Percentiles rank a stretch among this genome's conserved stretches.
Evolutionary conservation across 2,113 vertebrate species (phyloP).

Genomic region (Nothocercus nigrocapillus): DNA sequence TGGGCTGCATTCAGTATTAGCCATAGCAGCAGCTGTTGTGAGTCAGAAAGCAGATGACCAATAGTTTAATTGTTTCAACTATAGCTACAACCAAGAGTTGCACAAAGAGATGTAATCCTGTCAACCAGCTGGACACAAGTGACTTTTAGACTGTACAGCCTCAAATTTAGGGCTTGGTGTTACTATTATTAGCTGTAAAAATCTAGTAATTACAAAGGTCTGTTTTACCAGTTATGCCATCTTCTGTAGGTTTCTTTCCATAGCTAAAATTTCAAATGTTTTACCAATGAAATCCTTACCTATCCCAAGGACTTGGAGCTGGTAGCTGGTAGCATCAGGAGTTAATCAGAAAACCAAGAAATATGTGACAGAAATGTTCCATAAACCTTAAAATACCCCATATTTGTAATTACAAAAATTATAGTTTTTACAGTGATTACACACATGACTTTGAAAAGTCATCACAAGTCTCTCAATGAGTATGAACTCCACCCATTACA

Average conservation of each 20-base stretch:
- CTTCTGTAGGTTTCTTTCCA: neutral
- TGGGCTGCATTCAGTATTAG: neutral
- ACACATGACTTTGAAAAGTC: slow-evolving; percentile 41
- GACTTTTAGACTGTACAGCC: neutral
- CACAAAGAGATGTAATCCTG: neutral
- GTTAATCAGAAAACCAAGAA: neutral
- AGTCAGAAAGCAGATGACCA: neutral
- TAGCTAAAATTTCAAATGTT: neutral
- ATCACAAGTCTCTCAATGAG: slow-evolving; percentile 6
- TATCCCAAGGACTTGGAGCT: neutral
- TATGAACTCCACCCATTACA: neutral
- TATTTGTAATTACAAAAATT: slow-evolving; percentile 51
- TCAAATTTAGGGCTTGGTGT: neutral
- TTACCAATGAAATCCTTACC: neutral
- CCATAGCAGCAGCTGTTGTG: neutral
- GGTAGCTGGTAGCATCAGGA: neutral
- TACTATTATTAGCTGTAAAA: neutral
- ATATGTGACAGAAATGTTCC: slow-evolving; percentile 6
- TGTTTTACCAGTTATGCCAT: neutral
- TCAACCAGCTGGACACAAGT: neutral
- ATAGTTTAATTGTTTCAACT: neutral
- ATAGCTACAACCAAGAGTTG: neutral
- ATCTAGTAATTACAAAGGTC: neutral
- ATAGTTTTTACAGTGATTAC: slow-evolving; percentile 40
- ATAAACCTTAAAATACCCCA: slow-evolving; percentile 34